Evolutionary conservation across 1,140 invertebrate genomes (phyloP).

Genomic region (Drosophila setifemur): DNA sequence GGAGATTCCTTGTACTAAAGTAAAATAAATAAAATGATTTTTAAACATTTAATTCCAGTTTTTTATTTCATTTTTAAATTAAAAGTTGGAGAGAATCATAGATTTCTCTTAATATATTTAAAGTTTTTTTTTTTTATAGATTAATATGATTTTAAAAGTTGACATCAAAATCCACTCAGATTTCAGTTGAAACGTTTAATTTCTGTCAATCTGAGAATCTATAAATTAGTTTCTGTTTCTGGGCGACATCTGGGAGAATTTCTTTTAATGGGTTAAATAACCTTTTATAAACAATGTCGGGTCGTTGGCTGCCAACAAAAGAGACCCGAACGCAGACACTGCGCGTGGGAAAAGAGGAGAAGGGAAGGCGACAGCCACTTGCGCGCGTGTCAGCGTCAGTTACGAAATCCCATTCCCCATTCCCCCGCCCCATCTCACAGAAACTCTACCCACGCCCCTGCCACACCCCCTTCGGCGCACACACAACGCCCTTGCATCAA

Average conservation of each 20-base stretch:
- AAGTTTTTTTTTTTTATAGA: too few relatives aligned
- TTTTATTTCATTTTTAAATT: too few relatives aligned
- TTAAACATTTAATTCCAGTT: too few relatives aligned
- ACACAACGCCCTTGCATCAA: not conserved
- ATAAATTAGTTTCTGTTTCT: not conserved
- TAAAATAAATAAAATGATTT: too few relatives aligned
- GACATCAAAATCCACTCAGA: too few relatives aligned
- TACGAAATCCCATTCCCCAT: conserved; percentile 18
- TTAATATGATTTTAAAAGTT: too few relatives aligned
- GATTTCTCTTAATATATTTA: too few relatives aligned
- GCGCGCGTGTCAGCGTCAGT: conserved; percentile 64
- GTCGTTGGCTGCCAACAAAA: conserved; percentile 63
- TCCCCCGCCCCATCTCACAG: not conserved
- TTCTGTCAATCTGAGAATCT: not conserved
- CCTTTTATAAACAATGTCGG: conserved; percentile 62
- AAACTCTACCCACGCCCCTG: not conserved
- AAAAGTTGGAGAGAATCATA: too few relatives aligned
- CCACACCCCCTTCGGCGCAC: not conserved
- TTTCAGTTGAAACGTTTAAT: too few relatives aligned
- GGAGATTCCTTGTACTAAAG: too few relatives aligned
- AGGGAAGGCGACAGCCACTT: conserved; percentile 33
- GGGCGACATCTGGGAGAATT: not conserved
- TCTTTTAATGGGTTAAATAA: conserved; percentile 71
- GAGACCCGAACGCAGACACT: not conserved
- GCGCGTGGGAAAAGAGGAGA: too few relatives aligned